These are phyloP conservation scores for Oplegnathus fasciatus DNA, from an alignment of 2,113 vertebrate species.

Conservation along the genomic window DNA sequence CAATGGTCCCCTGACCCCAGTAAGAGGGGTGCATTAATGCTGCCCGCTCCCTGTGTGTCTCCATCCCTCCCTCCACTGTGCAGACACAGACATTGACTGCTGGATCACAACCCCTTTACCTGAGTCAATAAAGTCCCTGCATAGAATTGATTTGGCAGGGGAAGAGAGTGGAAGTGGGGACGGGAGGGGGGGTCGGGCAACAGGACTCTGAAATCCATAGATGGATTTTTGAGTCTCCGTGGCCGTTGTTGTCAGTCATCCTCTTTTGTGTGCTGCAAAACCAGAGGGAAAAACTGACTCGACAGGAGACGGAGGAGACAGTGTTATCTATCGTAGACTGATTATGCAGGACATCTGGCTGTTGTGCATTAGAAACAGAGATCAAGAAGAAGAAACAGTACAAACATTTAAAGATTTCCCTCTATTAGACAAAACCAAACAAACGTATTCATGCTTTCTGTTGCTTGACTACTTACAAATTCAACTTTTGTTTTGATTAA, in stretches of 20 bases:
- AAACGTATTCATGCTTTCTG: background rate
- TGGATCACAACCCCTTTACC: conserved; percentile 77
- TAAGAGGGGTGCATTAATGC: conserved; percentile 52
- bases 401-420: background rate
- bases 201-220: conserved; percentile 75
- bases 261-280: conserved; percentile 55
- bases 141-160: conserved; percentile 77
- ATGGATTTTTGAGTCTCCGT: conserved; percentile 69
- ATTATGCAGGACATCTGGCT: conserved; percentile 49
- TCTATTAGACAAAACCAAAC: background rate
- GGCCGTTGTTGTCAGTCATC: conserved; percentile 59
- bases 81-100: conserved; percentile 81
- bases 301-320: conserved; percentile 47
- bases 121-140: conserved; percentile 81
- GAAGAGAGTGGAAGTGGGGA: conserved; percentile 54
- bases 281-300: conserved; percentile 27
- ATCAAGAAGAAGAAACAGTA: background rate
- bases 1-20: conserved; percentile 39
- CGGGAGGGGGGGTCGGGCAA: conserved; percentile 34
- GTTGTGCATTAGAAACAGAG: conserved; percentile 5
- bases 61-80: conserved; percentile 34
- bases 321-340: conserved; percentile 51
- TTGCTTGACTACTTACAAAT: background rate
- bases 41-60: conserved; percentile 34
- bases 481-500: background rate